phyloP scores from a whole-genome alignment of 2,888 invertebrate genomes.

The Callosobruchus maculatus region DNA sequence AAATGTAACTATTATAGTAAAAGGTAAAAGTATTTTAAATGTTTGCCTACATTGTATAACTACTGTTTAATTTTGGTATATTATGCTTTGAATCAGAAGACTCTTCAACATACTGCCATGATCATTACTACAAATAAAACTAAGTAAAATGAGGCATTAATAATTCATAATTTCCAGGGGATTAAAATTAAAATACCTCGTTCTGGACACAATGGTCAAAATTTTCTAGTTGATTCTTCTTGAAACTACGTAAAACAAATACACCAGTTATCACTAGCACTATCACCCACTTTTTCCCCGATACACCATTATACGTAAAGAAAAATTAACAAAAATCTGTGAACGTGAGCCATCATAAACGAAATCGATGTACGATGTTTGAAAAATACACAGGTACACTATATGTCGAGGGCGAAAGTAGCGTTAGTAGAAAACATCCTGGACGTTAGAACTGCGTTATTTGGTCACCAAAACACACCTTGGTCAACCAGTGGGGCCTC shows the following conservation, averaged over 20 bases:
- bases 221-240: too few relatives aligned
- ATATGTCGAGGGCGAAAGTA: slow-evolving; percentile 6
- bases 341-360: slow-evolving; percentile 39
- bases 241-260: neutral
- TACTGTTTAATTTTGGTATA: too few relatives aligned
- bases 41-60: too few relatives aligned
- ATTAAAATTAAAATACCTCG: too few relatives aligned
- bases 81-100: too few relatives aligned
- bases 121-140: too few relatives aligned
- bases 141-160: too few relatives aligned
- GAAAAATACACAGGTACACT: slow-evolving; percentile 29
- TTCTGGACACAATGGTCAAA: too few relatives aligned
- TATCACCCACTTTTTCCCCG: neutral
- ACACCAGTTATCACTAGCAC: neutral
- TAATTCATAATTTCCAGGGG: too few relatives aligned
- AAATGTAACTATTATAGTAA: too few relatives aligned
- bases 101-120: too few relatives aligned
- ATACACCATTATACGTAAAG: neutral
- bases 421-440: slow-evolving; percentile 14
- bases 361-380: slow-evolving; percentile 39
- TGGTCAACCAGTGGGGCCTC: neutral
- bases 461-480: slow-evolving; percentile 33
- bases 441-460: slow-evolving; percentile 14
- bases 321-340: slow-evolving; percentile 21
- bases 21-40: too few relatives aligned